Conservation (phyloP, 2,113 vertebrate species). For the Erythrolamprus reginae region DNA sequence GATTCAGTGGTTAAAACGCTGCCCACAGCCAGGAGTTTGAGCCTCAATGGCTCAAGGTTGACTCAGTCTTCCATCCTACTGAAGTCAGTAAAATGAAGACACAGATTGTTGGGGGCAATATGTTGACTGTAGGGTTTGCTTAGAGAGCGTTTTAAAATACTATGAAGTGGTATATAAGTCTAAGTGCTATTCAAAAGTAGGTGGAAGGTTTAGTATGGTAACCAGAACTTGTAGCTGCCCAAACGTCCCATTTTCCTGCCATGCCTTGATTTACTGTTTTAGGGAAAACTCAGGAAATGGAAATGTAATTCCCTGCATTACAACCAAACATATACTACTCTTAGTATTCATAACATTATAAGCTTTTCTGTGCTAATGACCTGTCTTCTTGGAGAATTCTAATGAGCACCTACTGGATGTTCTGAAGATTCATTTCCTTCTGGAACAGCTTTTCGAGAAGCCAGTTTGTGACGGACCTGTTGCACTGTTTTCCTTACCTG, state of each 20-base stretch:
- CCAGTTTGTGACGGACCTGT: constrained; percentile 77
- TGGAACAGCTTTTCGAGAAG: constrained; percentile 67
- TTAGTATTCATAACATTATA: background rate
- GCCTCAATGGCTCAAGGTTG: background rate
- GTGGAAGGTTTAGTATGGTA: background rate
- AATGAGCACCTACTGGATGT: constrained; percentile 57
- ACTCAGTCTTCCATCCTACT: background rate
- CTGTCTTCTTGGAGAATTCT: constrained; percentile 55
- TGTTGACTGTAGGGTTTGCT: background rate
- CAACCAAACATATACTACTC: background rate
- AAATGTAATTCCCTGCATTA: background rate
- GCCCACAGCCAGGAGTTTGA: background rate
- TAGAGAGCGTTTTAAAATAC: background rate
- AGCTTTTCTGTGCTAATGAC: constrained; percentile 55
- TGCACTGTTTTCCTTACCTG: constrained; percentile 75
- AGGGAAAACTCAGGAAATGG: background rate
- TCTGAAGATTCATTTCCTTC: constrained; percentile 39
- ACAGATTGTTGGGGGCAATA: background rate
- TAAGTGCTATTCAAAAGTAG: background rate
- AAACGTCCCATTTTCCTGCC: background rate
- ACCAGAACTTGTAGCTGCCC: background rate
- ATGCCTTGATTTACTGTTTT: background rate
- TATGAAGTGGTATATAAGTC: background rate
- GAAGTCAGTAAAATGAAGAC: background rate
- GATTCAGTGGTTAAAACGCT: background rate